Percentiles rank a stretch among this genome's conserved stretches.
Evolutionary conservation across 2,113 vertebrate genomes (phyloP).

Genomic region (Holacanthus passer): DNA sequence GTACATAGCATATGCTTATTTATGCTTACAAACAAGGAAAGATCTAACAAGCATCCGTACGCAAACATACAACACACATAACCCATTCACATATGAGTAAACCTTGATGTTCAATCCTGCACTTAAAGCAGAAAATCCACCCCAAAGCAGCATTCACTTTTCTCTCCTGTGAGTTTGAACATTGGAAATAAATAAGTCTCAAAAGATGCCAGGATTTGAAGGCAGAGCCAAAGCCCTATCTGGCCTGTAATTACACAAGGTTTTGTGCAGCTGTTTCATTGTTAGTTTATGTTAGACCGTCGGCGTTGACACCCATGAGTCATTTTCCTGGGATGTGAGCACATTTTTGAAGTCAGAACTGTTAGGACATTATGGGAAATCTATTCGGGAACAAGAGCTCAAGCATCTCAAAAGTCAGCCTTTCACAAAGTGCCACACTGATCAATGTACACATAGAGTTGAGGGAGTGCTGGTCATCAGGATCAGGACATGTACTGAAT

Average conservation of each 20-base stretch:
- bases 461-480: not conserved
- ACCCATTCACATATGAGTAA: conserved; percentile 23
- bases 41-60: conserved; percentile 55
- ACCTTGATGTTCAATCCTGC: conserved; percentile 20
- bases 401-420: not conserved
- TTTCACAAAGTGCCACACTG: not conserved
- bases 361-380: not conserved
- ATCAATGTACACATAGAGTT: not conserved
- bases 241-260: conserved; percentile 1
- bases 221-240: not conserved
- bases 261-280: conserved; percentile 31
- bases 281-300: not conserved
- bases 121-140: conserved; percentile 17
- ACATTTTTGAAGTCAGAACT: not conserved
- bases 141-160: not conserved
- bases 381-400: not conserved
- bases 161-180: conserved; percentile 1
- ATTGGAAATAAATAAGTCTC: conserved; percentile 17
- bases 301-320: not conserved
- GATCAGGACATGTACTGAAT: not conserved
- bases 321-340: conserved; percentile 12
- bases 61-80: conserved; percentile 60
- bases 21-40: conserved; percentile 66
- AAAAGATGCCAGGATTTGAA: not conserved
- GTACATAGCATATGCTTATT: conserved; percentile 71